Evolutionary conservation across 2,888 invertebrate genomes (phyloP), one percentile per base, ranked within the genome.

Genomic region (Brachycybe producta): DNA sequence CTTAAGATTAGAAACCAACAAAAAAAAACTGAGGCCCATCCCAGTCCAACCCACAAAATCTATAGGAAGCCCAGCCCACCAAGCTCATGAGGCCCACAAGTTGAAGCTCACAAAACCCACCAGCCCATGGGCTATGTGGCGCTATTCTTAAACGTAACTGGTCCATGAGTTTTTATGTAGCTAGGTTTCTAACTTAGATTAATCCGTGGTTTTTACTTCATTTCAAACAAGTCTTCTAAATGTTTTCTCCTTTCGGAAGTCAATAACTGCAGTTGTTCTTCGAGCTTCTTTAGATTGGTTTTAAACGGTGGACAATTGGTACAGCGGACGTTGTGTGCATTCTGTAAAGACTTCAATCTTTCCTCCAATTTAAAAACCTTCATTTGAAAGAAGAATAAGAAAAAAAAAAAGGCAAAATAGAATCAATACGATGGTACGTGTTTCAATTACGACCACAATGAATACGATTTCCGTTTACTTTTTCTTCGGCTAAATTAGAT

Each of bases 221-320:
- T 78, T 63, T 79, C 79, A 57, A 80, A 78, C 51, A 85, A 72
- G 64, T 85, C 83, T 61, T 79, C 78, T 57, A 87, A 68, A 62
- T 84, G 79, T 48, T 72, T 72, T 56, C 76, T 75, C 57, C 80
- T 72, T 65, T 78, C 81, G 13, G 71, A 69, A 53, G 75, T 68
- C 54, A 82, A 71, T 54, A 71, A 69, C 32, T 73, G 68, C 41
- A 84, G 69, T 56, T 76, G 72, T 24, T 67, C 68, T 61, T 85
- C 82, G 44, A 80, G 69, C 49, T 73, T 75, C 55, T 77, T 74
- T 61, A 83, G 70, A 54, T 76, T 74, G 53, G 73, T 73, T 51
- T 80, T 68, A 52, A 80, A 72, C 1, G 77, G 74, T 30, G 75
- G 70, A 61, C 84, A 82, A 0, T 79, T 77, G 57, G 75, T 75